Percentiles rank a stretch among this genome's conserved stretches.
Conservation (phyloP, 1,140 invertebrate species). For the Agraylea sexmaculata region DNA sequence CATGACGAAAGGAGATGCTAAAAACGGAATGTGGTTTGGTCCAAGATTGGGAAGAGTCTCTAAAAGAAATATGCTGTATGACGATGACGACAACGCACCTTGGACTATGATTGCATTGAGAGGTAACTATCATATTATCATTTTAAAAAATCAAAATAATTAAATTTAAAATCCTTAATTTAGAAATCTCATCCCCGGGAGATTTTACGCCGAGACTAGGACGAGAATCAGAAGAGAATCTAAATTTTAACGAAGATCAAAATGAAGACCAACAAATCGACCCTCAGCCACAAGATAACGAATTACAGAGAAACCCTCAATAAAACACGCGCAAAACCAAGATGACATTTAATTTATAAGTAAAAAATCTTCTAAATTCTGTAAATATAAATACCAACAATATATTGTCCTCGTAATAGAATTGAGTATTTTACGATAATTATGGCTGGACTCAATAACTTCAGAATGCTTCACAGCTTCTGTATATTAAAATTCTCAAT, state of each 20-base stretch:
- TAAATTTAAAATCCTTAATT: neutral
- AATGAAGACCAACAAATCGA: slow-evolving; percentile 14
- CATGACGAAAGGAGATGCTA: slow-evolving; percentile 23
- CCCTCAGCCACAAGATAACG: neutral
- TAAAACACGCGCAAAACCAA: too few relatives aligned
- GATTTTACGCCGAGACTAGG: slow-evolving; percentile 21
- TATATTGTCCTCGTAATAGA: neutral
- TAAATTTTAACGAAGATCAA: slow-evolving; percentile 10
- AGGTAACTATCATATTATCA: slow-evolving; percentile 12
- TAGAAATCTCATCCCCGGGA: slow-evolving; percentile 5
- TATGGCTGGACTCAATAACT: too few relatives aligned
- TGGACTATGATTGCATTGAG: slow-evolving; percentile 20
- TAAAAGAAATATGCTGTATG: slow-evolving; percentile 17
- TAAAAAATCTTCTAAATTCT: neutral
- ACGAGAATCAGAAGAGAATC: slow-evolving; percentile 21
- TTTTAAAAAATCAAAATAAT: neutral
- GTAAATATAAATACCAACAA: neutral
- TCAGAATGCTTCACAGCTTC: too few relatives aligned
- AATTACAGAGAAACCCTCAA: slow-evolving; percentile 10
- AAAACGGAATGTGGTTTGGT: slow-evolving; percentile 45
- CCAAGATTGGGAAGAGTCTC: slow-evolving; percentile 38
- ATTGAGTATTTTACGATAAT: neutral
- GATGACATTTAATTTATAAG: too few relatives aligned
- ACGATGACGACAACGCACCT: slow-evolving; percentile 12
- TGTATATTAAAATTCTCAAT: too few relatives aligned